These are phyloP conservation scores for Polypterus senegalus DNA, from an alignment of 2,113 vertebrate species.

Conservation along the genomic window DNA sequence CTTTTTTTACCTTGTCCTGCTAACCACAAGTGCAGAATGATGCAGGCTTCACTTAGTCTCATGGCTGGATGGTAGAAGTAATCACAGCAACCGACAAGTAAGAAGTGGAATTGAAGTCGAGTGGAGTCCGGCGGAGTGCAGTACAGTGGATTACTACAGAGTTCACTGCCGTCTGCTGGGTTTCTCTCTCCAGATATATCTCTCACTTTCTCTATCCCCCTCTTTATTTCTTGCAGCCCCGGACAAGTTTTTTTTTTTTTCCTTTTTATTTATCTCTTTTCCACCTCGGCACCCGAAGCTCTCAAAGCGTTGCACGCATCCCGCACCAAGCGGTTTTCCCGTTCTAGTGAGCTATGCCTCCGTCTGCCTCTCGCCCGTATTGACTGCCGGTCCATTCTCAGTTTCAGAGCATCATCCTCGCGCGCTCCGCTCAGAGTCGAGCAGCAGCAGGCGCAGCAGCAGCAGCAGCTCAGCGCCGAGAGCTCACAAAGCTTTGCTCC, in stretches of 20 bases:
- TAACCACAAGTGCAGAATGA: conserved; percentile 45
- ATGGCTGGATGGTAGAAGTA: conserved; percentile 30
- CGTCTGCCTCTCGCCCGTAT: conserved; percentile 26
- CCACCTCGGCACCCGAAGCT: too few species aligned
- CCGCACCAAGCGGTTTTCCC: conserved; percentile 17
- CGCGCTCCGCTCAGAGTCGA: conserved; percentile 12
- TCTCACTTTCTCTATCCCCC: conserved; percentile 6
- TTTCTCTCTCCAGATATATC: conserved; percentile 7
- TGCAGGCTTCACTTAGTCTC: conserved; percentile 24
- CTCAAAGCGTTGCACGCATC: too few species aligned
- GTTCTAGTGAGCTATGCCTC: conserved; percentile 33
- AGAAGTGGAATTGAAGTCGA: conserved; percentile 46
- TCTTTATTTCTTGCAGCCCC: neutral
- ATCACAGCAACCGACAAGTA: conserved; percentile 23
- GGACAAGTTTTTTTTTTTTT: conserved; percentile 1
- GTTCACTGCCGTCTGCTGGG: conserved; percentile 21
- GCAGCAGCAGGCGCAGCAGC: conserved; percentile 23
- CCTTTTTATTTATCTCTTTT: conserved; percentile 13
- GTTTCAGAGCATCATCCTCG: conserved; percentile 30
- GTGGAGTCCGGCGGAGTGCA: conserved; percentile 40
- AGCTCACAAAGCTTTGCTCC: conserved; percentile 33
- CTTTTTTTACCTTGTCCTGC: conserved; percentile 45
- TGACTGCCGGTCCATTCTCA: conserved; percentile 42
- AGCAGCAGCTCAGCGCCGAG: conserved; percentile 7
- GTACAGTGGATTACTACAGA: conserved; percentile 9